Conservation (phyloP, 2,888 invertebrate genomes). For the Apotomis turbidana region DNA sequence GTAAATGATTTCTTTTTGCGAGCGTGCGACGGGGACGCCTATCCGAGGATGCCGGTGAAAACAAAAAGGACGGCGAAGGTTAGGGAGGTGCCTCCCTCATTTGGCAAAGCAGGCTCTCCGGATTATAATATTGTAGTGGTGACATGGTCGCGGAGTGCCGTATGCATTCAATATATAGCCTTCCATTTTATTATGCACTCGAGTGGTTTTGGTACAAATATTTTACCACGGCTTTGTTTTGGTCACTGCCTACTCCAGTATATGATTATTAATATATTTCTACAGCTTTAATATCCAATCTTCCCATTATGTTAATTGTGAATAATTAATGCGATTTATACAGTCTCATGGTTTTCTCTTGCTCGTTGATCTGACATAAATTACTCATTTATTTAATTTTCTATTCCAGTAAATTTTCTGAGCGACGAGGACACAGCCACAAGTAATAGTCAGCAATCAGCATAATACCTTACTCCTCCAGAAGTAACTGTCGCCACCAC, state of each 20-base stretch:
- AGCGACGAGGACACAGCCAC: no score
- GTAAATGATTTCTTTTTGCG: constrained; percentile 74
- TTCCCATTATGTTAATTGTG: constrained; percentile 7
- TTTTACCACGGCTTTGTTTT: constrained; percentile 3
- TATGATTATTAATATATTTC: constrained; percentile 1
- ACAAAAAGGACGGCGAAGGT: constrained; percentile 48
- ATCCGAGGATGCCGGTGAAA: constrained; percentile 43
- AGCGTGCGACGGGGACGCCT: constrained; percentile 53
- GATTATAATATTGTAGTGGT: constrained; percentile 62
- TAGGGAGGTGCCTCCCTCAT: constrained; percentile 64
- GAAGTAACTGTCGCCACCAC: no score
- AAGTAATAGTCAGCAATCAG: no score
- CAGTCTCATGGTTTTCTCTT: not conserved
- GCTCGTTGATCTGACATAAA: not conserved
- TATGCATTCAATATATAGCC: not conserved
- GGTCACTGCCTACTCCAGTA: not conserved
- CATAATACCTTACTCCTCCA: no score
- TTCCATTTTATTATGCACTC: constrained; percentile 23
- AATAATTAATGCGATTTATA: constrained; percentile 15
- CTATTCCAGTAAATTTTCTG: not conserved
- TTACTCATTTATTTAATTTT: not conserved
- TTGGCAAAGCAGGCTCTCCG: constrained; percentile 52
- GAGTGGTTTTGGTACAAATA: not conserved
- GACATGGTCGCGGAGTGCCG: constrained; percentile 3
- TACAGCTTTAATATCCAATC: constrained; percentile 4